Evolutionary conservation across 2,113 vertebrate genomes (phyloP), one percentile per base, ranked within the genome.

Genomic region (Oncorhynchus mykiss): DNA sequence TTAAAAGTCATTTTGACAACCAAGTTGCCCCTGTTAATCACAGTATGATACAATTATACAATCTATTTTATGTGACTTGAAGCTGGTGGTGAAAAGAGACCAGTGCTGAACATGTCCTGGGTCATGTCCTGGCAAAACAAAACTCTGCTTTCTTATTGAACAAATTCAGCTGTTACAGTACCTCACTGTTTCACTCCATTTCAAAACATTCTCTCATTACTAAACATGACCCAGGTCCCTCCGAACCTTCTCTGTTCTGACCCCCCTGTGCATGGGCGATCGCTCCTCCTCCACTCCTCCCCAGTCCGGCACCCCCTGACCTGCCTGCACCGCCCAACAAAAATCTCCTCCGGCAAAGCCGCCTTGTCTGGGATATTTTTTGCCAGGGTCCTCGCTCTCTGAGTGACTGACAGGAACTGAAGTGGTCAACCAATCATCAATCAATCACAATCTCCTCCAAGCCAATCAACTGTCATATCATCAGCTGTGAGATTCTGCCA

Each of bases 401-500:
- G 31, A 80, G 24, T 59, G 48, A 75, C 67, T 80, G 74, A 72
- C 31, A 27, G 72, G 71, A 39, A 78, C 65, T 68, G 78, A 85
- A 62, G 34, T 71, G 80, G 74, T 78, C 45, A 66, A 54, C 51
- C 51, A 18, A 18, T 54, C 51, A 54, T 54, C 51, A 54, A 18
- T 77, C 70, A 78, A 78, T 85, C 67, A 2, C 77, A 48, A 27
- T 54, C 51, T 54, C 75, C 57, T 83, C 73, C 69, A 75, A 82
- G 68, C 87, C 85, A 83, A 83, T 92, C 85, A 81, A 75, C 60
- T 79, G 72, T 88, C 70, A 54, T 24, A 13, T 78, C 77, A 71
- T 77, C 81, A 69, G 79, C 83, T 71, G 78, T 85, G 80, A 81
- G 84, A 88, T 86, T 80, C 78, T 84, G 84, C 81, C 83, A 78